phyloP scores from a whole-genome alignment of 2,888 invertebrate species.

The Glyphotaelius pellucidus region DNA sequence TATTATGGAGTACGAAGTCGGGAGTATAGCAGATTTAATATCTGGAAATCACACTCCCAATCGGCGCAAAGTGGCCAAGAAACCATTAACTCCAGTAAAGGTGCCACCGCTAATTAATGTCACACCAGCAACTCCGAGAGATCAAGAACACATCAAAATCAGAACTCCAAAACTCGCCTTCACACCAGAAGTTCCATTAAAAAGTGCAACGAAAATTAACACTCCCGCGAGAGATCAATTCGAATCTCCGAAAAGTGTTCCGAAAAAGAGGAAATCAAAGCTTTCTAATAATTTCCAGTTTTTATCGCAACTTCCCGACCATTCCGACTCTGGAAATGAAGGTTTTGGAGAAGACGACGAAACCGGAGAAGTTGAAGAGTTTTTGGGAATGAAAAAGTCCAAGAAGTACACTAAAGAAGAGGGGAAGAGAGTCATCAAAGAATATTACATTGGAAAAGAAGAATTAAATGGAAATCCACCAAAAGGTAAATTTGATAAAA shows the following conservation, averaged over 20 bases:
- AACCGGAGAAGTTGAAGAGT: constrained; percentile 2
- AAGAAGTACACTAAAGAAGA: constrained; percentile 43
- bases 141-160: constrained; percentile 39
- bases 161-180: constrained; percentile 60
- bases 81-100: constrained; percentile 74
- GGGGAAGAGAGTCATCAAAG: constrained; percentile 55
- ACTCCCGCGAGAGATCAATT: constrained; percentile 23
- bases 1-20: constrained; percentile 77
- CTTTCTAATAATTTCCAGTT: constrained; percentile 62
- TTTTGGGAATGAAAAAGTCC: constrained; percentile 14
- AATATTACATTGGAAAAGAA: constrained; percentile 58
- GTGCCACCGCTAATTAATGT: constrained; percentile 73
- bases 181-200: constrained; percentile 52
- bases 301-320: constrained; percentile 57
- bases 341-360: constrained; percentile 13
- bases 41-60: constrained; percentile 78
- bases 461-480: constrained; percentile 21
- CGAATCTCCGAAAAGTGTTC: constrained; percentile 58
- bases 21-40: constrained; percentile 79
- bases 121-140: constrained; percentile 58
- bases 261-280: constrained; percentile 58
- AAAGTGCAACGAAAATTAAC: constrained; percentile 42
- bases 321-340: constrained; percentile 51
- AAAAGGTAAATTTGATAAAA: constrained; percentile 54
- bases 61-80: constrained; percentile 74